A percentile compares a stretch with the other conserved stretches of the same genome.
These are phyloP conservation scores for Drosophila burlai DNA, from an alignment of 1,140 invertebrate species.

Conservation along the genomic window DNA sequence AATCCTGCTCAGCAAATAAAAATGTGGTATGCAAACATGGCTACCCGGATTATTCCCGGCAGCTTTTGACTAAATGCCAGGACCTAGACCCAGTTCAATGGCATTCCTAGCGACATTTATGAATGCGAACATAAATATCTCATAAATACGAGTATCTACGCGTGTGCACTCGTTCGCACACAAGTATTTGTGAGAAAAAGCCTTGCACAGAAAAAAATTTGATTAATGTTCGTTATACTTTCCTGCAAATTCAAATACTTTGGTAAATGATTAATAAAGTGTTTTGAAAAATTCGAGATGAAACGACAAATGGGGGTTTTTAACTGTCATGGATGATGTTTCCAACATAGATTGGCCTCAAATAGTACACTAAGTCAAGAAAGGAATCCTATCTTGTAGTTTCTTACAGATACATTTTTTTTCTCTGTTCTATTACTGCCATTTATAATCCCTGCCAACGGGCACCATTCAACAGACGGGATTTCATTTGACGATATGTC, in stretches of 20 bases:
- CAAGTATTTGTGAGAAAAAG: slow-evolving; percentile 1
- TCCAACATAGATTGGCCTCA: not conserved
- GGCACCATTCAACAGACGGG: slow-evolving; percentile 49
- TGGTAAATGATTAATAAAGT: not conserved
- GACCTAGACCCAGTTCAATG: slow-evolving; percentile 41
- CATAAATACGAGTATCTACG: slow-evolving; percentile 61
- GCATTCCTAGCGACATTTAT: slow-evolving; percentile 18
- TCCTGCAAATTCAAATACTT: not conserved
- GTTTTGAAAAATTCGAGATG: not conserved
- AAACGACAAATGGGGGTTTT: not conserved
- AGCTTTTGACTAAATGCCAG: slow-evolving; percentile 19
- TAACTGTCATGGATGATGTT: not conserved
- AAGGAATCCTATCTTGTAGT: not conserved
- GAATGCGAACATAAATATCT: slow-evolving; percentile 54
- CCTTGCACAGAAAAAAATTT: not conserved
- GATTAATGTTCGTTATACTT: not conserved
- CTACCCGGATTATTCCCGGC: slow-evolving; percentile 35
- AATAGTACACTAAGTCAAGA: too few relatives aligned
- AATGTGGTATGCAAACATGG: slow-evolving; percentile 26
- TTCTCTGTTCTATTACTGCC: not conserved
- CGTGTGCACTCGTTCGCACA: slow-evolving; percentile 25
- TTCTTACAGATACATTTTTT: not conserved
- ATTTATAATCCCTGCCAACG: slow-evolving; percentile 58
- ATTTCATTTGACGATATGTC: slow-evolving; percentile 71
- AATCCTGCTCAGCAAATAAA: not conserved